A percentile compares a stretch with the other conserved stretches of the same genome.
These are phyloP conservation scores for Noctua janthina DNA, from an alignment of 2,888 invertebrate genomes.

Conservation along the genomic window DNA sequence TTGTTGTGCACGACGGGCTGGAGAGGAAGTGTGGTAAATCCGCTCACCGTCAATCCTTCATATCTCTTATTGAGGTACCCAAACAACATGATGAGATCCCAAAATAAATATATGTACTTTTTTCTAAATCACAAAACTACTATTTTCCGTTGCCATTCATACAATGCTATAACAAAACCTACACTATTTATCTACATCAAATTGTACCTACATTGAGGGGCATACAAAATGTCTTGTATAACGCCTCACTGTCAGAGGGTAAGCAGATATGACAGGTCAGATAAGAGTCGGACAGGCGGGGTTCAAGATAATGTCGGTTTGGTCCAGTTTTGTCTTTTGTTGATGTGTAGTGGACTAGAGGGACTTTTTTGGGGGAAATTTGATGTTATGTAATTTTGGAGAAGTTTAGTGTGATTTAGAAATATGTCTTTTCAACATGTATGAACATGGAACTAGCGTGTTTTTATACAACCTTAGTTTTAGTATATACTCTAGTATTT, in stretches of 20 bases:
- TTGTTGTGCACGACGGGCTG: neutral
- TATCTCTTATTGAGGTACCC: neutral
- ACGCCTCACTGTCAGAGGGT: conserved; percentile 53
- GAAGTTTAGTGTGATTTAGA: neutral
- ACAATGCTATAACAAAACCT: conserved; percentile 9
- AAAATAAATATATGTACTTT: neutral
- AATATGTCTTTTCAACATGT: neutral
- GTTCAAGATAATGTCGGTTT: conserved; percentile 51
- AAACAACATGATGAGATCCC: neutral
- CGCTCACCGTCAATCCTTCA: too few relatives aligned
- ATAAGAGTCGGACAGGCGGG: conserved; percentile 55
- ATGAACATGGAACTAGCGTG: neutral
- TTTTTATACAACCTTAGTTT: too few relatives aligned
- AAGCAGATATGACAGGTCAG: conserved; percentile 59
- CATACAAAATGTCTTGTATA: conserved; percentile 37
- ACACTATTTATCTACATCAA: conserved; percentile 42
- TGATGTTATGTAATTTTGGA: neutral
- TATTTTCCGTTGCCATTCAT: neutral
- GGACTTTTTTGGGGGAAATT: conserved; percentile 10
- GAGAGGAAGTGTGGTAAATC: neutral
- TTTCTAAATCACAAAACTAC: neutral
- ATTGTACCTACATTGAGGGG: neutral
- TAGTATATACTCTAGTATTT: too few relatives aligned
- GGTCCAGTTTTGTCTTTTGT: conserved; percentile 38
- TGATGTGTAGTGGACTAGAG: conserved; percentile 6